Percentiles rank a stretch among this genome's conserved stretches.
Conservation (phyloP, 2,888 invertebrate genomes). For the Andrena haemorrhoa region DNA sequence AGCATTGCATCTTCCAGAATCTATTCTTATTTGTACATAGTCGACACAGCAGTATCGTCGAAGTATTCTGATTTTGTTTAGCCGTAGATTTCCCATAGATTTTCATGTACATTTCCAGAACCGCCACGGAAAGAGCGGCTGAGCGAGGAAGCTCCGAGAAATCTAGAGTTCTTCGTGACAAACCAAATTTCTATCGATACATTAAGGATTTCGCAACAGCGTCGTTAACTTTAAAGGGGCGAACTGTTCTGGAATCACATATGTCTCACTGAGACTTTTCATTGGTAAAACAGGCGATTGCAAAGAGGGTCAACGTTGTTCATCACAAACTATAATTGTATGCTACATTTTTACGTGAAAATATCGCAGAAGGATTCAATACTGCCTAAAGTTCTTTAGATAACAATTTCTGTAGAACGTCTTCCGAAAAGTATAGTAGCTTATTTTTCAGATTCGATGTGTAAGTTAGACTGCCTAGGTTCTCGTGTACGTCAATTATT, state of each 20-base stretch:
- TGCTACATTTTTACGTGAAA: background rate
- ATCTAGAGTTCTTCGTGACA: background rate
- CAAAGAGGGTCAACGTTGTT: slow-evolving; percentile 22
- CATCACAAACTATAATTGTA: background rate
- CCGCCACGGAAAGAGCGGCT: background rate
- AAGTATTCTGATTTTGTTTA: background rate
- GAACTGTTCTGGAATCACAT: background rate
- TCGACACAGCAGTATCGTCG: background rate
- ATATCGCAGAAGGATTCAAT: background rate
- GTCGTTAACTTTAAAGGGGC: background rate
- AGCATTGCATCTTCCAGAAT: slow-evolving; percentile 66
- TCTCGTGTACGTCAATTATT: background rate
- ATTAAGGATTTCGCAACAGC: background rate
- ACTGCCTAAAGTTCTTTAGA: slow-evolving; percentile 3
- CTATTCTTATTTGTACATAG: slow-evolving; percentile 47
- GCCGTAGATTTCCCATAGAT: background rate
- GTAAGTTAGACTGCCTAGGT: background rate
- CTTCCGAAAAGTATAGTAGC: slow-evolving; percentile 33
- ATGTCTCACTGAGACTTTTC: background rate
- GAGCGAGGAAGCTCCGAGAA: background rate
- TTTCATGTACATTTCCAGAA: background rate
- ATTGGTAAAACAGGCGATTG: background rate
- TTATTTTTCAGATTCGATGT: slow-evolving; percentile 1
- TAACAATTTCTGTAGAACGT: slow-evolving; percentile 25
- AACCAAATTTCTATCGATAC: background rate